Evolutionary conservation across 2,888 invertebrate species (phyloP).

Genomic region (Cremastinae sp.): DNA sequence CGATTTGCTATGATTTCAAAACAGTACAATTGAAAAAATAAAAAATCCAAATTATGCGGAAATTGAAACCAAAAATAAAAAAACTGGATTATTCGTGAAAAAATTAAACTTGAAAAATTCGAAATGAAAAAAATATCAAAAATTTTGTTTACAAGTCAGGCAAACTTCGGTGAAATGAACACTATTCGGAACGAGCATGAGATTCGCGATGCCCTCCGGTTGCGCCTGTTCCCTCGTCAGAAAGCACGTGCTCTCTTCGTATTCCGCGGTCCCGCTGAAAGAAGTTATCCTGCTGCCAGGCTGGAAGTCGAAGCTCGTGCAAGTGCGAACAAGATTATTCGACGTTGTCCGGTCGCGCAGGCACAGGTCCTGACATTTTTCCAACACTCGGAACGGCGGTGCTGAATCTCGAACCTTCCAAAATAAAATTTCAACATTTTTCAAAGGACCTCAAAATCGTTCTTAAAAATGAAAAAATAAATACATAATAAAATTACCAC

Average conservation of each 20-base stretch:
- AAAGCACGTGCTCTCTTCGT: slow-evolving; percentile 94
- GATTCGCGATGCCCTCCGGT: slow-evolving; percentile 93
- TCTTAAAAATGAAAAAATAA: too few species aligned
- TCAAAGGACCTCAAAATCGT: too few species aligned
- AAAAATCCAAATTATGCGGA: slow-evolving; percentile 39
- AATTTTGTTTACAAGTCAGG: slow-evolving; percentile 87
- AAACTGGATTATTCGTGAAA: too few species aligned
- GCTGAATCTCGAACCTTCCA: slow-evolving; percentile 88
- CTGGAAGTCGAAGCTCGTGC: slow-evolving; percentile 94
- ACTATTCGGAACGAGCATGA: slow-evolving; percentile 94
- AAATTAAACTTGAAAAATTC: too few species aligned
- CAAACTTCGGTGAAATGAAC: slow-evolving; percentile 95
- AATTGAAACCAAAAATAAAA: too few species aligned
- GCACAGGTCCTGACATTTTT: slow-evolving; percentile 93
- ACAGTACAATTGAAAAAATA: background rate
- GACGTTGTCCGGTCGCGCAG: slow-evolving; percentile 88
- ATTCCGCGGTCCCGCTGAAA: slow-evolving; percentile 89
- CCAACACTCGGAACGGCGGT: slow-evolving; percentile 92
- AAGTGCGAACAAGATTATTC: slow-evolving; percentile 91
- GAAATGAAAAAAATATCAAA: slow-evolving; percentile 11
- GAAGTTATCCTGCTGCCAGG: slow-evolving; percentile 92
- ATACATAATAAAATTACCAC: slow-evolving; percentile 81
- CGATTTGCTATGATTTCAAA: slow-evolving; percentile 84
- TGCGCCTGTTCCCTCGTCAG: slow-evolving; percentile 91
- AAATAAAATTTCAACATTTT: too few species aligned